Percentiles rank a stretch among this genome's conserved stretches.
These are phyloP conservation scores for Caenorhabditis latens DNA, from an alignment of 1,140 invertebrate genomes.

Conservation along the genomic window DNA sequence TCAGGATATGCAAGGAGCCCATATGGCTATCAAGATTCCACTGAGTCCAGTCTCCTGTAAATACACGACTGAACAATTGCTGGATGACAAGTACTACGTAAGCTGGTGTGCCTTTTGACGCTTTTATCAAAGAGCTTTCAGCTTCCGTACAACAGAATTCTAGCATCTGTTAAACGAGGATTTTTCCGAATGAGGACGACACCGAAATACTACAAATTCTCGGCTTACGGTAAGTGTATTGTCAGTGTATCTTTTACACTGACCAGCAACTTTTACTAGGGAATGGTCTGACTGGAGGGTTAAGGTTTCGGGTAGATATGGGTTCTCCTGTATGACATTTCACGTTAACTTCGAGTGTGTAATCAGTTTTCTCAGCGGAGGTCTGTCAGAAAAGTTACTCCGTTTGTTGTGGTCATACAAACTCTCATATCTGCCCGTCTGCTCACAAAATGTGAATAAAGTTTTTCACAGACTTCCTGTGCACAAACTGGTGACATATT, in stretches of 20 bases:
- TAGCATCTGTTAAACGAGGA: background rate
- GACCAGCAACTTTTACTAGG: background rate
- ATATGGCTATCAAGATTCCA: background rate
- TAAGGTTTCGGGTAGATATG: too few relatives aligned
- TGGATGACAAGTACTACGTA: conserved; percentile 4
- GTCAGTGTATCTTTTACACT: background rate
- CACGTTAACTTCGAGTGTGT: too few relatives aligned
- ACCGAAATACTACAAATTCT: background rate
- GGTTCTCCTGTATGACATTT: too few relatives aligned
- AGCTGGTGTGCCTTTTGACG: background rate
- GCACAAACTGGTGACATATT: too few relatives aligned
- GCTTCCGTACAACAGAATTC: background rate
- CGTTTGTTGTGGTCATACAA: too few relatives aligned
- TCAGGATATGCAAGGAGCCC: background rate
- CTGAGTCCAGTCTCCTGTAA: background rate
- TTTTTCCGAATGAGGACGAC: background rate
- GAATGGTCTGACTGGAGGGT: too few relatives aligned
- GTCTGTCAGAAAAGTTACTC: too few relatives aligned
- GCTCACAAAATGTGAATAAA: too few relatives aligned
- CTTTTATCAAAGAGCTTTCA: background rate
- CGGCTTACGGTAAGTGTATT: background rate
- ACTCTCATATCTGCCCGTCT: too few relatives aligned
- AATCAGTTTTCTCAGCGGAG: too few relatives aligned
- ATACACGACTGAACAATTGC: background rate
- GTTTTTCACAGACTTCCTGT: too few relatives aligned